Conservation (phyloP, 1,140 invertebrate genomes). For the Hyposmocoma kahamanoa region DNA sequence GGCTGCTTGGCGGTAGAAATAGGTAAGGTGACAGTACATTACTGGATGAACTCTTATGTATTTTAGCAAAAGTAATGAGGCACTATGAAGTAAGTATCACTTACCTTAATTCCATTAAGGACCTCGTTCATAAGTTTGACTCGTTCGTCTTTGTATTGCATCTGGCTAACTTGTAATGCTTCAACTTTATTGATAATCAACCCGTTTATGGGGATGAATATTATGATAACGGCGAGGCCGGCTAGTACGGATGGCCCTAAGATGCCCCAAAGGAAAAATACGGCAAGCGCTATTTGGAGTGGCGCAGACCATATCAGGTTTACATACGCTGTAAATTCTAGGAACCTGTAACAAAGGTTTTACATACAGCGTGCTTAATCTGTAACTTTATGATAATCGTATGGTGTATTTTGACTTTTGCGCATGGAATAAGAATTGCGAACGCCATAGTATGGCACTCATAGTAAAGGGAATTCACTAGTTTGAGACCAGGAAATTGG, state of each 20-base stretch:
- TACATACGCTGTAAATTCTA: slow-evolving; percentile 91
- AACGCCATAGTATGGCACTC: too few relatives aligned
- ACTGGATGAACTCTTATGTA: too few relatives aligned
- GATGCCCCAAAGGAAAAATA: slow-evolving; percentile 93
- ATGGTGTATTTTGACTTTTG: too few relatives aligned
- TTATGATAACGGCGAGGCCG: slow-evolving; percentile 93
- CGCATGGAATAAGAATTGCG: too few relatives aligned
- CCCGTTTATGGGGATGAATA: slow-evolving; percentile 93
- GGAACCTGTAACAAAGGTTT: slow-evolving; percentile 76
- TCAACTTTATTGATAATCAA: slow-evolving; percentile 89
- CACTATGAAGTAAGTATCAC: too few relatives aligned
- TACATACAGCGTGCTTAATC: too few relatives aligned
- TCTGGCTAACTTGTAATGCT: slow-evolving; percentile 88
- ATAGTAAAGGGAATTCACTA: too few relatives aligned
- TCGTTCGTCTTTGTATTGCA: slow-evolving; percentile 93
- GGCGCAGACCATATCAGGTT: slow-evolving; percentile 99
- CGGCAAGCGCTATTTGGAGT: slow-evolving; percentile 89
- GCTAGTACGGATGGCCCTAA: slow-evolving; percentile 90
- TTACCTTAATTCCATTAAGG: slow-evolving; percentile 93
- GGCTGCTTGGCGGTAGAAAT: too few relatives aligned
- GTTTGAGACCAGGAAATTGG: too few relatives aligned
- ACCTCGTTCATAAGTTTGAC: slow-evolving; percentile 97
- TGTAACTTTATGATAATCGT: too few relatives aligned
- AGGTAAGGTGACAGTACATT: too few relatives aligned
- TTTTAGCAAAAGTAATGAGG: too few relatives aligned